A percentile compares a stretch with the other conserved stretches of the same genome.
These are phyloP conservation scores for Hypothenemus hampei DNA, from an alignment of 1,140 invertebrate species.

Conservation along the genomic window DNA sequence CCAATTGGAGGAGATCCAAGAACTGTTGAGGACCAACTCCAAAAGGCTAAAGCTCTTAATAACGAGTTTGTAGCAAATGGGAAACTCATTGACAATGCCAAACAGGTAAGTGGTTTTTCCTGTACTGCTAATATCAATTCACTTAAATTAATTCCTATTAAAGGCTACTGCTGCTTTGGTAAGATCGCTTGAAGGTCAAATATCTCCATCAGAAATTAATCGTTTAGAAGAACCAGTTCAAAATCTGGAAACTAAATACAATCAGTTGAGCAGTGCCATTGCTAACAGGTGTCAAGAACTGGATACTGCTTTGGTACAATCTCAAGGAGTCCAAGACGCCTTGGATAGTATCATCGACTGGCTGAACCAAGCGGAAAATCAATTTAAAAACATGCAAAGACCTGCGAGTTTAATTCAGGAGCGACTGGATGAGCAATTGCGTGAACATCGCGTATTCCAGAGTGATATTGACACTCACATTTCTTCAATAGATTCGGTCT, in stretches of 20 bases:
- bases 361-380: constrained; percentile 78
- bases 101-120: constrained; percentile 49
- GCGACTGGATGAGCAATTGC: constrained; percentile 76
- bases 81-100: constrained; percentile 74
- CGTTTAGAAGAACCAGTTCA: constrained; percentile 74
- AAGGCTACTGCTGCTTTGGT: constrained; percentile 66
- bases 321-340: constrained; percentile 91
- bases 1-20: constrained; percentile 80
- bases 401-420: constrained; percentile 85
- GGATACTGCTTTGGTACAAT: constrained; percentile 85
- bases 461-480: constrained; percentile 81
- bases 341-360: constrained; percentile 79
- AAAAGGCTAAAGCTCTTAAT: constrained; percentile 75
- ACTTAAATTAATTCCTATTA: constrained; percentile 2
- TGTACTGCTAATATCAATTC: background rate
- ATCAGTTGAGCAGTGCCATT: constrained; percentile 64
- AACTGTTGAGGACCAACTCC: constrained; percentile 81
- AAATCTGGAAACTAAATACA: constrained; percentile 73
- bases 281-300: constrained; percentile 76
- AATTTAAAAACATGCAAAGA: constrained; percentile 64
- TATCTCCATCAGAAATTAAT: constrained; percentile 70
- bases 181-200: constrained; percentile 70
- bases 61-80: constrained; percentile 83
- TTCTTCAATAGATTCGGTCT: constrained; percentile 77
- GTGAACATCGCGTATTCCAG: constrained; percentile 59